phyloP scores from a whole-genome alignment of 92 coral and sea anemone species.

The Montipora capitata region DNA sequence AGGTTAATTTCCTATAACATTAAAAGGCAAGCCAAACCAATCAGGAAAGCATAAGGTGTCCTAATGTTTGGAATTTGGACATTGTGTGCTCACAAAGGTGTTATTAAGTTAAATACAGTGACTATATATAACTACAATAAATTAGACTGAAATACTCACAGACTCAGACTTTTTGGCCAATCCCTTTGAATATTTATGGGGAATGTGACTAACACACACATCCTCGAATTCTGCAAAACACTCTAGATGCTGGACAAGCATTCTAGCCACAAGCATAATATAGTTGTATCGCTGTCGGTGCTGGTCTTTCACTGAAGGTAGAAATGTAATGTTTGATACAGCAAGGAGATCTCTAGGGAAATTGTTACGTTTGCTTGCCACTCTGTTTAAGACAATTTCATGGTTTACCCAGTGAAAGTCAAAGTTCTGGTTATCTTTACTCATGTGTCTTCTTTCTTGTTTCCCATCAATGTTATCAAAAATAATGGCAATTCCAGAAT shows the following conservation, averaged over 20 bases:
- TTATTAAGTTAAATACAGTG: too few relatives aligned
- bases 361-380: slow-evolving; percentile 60
- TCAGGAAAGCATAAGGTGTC: background rate
- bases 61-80: background rate
- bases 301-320: slow-evolving; percentile 66
- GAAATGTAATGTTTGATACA: slow-evolving; percentile 39
- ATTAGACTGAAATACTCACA: slow-evolving; percentile 13
- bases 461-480: slow-evolving; percentile 78
- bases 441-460: slow-evolving; percentile 64
- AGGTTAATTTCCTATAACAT: background rate
- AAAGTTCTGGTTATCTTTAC: slow-evolving; percentile 62
- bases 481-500: slow-evolving; percentile 59
- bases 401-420: background rate
- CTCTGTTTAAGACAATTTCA: slow-evolving; percentile 50
- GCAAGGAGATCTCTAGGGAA: slow-evolving; percentile 33
- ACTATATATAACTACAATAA: background rate
- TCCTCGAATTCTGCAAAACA: slow-evolving; percentile 39
- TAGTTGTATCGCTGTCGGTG: slow-evolving; percentile 58
- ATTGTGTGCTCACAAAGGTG: background rate
- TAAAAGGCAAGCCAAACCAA: background rate
- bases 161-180: slow-evolving; percentile 42
- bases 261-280: slow-evolving; percentile 67
- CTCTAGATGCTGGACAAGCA: slow-evolving; percentile 57
- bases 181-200: slow-evolving; percentile 66
- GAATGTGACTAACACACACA: slow-evolving; percentile 61